Conservation (phyloP, 2,113 vertebrate species). For the Azemiops feae region DNA sequence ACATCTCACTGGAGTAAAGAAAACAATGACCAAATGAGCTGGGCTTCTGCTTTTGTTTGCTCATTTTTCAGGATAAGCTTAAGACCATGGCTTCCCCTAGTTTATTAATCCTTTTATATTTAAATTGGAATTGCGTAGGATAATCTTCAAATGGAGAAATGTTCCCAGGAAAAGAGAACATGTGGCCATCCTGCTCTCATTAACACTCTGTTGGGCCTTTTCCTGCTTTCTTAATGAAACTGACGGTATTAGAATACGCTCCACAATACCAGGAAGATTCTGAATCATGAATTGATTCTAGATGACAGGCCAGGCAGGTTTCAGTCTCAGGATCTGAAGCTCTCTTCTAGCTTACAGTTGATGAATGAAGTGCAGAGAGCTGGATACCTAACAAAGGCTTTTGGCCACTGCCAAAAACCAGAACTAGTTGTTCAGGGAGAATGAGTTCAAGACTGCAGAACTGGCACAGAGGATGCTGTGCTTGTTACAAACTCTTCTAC, state of each 20-base stretch:
- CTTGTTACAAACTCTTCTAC: neutral
- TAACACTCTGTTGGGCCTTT: neutral
- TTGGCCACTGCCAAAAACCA: slow-evolving; percentile 9
- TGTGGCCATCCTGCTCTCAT: neutral
- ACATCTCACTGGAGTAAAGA: neutral
- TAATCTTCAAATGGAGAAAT: neutral
- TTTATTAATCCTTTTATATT: neutral
- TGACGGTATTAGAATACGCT: neutral
- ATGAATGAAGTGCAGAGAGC: neutral
- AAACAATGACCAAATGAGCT: neutral
- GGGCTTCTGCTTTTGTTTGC: neutral
- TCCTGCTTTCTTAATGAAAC: neutral
- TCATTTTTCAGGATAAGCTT: neutral
- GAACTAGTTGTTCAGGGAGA: neutral
- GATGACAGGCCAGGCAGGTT: neutral
- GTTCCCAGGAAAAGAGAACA: neutral
- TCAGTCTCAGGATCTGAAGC: neutral
- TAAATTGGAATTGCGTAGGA: neutral
- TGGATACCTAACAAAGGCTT: slow-evolving; percentile 25
- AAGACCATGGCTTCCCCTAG: neutral
- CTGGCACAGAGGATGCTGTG: neutral
- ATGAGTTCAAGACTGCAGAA: neutral
- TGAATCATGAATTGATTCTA: neutral
- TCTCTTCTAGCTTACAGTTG: neutral
- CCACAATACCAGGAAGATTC: neutral